phyloP scores from a whole-genome alignment of 2,113 vertebrate species.

The Danio rerio region GRCz12tu NC_133200.1:35886501-35887000 shows the following conservation, averaged over 20 bases:
- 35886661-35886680: conserved; percentile 44
- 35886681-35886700: conserved; percentile 62
- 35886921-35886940: conserved; percentile 98
- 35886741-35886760: conserved; percentile 84
- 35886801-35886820: conserved; percentile 94
- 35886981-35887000: conserved; percentile 92
- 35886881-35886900: conserved; percentile 99
- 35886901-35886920: conserved; percentile 93
- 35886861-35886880: conserved; percentile 96
- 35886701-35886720: conserved; percentile 66
- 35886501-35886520: background rate
- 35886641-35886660: conserved; percentile 48
- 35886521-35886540: conserved; percentile 16
- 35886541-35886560: conserved; percentile 24
- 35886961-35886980: conserved; percentile 94
- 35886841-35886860: conserved; percentile 95
- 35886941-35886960: conserved; percentile 99
- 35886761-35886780: conserved; percentile 83
- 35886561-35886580: conserved; percentile 40
- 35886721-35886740: conserved; percentile 79
- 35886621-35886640: background rate
- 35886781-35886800: conserved; percentile 81
- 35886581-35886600: conserved; percentile 21
- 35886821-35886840: conserved; percentile 87
- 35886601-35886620: background rate